These are phyloP conservation scores for Opisthocomus hoazin DNA, from an alignment of 2,113 vertebrate genomes.

Conservation along the genomic window DNA sequence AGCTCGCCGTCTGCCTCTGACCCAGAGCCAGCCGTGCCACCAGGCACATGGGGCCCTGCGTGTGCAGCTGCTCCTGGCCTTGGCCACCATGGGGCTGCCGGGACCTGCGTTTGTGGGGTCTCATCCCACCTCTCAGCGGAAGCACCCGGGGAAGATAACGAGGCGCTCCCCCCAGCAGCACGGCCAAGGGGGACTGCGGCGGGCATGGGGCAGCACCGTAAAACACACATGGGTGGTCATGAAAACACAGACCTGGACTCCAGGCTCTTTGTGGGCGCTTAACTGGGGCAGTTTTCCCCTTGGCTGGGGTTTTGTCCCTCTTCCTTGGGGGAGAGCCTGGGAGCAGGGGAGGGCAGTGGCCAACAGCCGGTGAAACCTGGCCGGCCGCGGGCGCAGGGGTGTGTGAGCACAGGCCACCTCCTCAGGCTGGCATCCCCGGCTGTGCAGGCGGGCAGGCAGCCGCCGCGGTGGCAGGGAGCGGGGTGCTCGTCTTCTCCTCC, in stretches of 20 bases:
- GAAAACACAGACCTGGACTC: not conserved
- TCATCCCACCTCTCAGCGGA: not conserved
- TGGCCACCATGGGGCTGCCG: not conserved
- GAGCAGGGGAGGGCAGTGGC: not conserved
- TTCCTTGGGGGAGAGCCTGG: accelerated
- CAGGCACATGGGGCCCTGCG: accelerated
- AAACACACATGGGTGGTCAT: not conserved
- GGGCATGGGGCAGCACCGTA: accelerated
- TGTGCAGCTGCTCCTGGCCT: not conserved
- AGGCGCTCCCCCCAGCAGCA: not conserved
- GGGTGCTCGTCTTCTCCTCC: not conserved
- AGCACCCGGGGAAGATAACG: not conserved
- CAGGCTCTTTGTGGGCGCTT: not conserved
- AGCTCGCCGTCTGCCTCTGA: not conserved
- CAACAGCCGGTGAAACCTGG: not conserved
- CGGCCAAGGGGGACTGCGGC: not conserved
- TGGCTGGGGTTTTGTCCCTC: not conserved
- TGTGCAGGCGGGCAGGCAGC: not conserved
- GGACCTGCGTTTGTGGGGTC: not conserved
- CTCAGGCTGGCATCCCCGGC: accelerated
- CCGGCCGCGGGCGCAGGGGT: accelerated
- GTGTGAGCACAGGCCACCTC: not conserved
- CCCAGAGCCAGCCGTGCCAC: not conserved
- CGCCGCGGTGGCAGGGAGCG: not conserved
- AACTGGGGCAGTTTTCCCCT: not conserved